Percentiles rank a stretch among this genome's conserved stretches.
Conservation (phyloP, 2,797 vertebrate genomes). For the Notolabrus celidotus region DNA sequence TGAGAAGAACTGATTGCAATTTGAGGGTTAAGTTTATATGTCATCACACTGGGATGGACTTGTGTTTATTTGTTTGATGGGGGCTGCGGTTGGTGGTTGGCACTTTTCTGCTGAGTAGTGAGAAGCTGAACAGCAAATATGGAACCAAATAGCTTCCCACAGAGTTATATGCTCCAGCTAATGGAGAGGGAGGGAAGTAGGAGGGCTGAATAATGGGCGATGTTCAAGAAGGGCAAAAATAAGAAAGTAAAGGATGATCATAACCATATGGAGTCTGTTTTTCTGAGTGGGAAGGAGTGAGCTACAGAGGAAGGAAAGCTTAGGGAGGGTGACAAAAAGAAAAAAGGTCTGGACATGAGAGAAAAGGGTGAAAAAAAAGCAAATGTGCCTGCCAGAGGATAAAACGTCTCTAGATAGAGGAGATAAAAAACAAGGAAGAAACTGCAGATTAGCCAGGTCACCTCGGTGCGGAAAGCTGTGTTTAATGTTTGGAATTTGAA, state of each 20-base stretch:
- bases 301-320: constrained; percentile 34
- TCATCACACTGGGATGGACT: constrained; percentile 58
- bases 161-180: constrained; percentile 61
- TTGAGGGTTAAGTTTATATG: constrained; percentile 44
- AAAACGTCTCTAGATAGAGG: constrained; percentile 45
- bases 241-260: constrained; percentile 83
- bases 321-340: constrained; percentile 39
- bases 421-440: constrained; percentile 50
- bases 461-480: constrained; percentile 41
- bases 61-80: constrained; percentile 74
- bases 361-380: constrained; percentile 3
- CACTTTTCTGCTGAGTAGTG: constrained; percentile 80
- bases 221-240: constrained; percentile 75
- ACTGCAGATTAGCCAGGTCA: constrained; percentile 21
- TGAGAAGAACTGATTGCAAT: constrained; percentile 34
- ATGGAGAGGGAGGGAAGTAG: constrained; percentile 70
- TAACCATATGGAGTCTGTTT: constrained; percentile 85
- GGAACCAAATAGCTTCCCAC: constrained; percentile 73
- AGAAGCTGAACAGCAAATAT: constrained; percentile 75
- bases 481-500: constrained; percentile 61
- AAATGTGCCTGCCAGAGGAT: constrained; percentile 33
- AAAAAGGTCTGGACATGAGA: constrained; percentile 13
- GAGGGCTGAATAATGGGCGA: constrained; percentile 63
- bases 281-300: constrained; percentile 63
- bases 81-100: constrained; percentile 67